phyloP scores from a whole-genome alignment of 2,113 vertebrate species.

The Carassius carassius region DNA sequence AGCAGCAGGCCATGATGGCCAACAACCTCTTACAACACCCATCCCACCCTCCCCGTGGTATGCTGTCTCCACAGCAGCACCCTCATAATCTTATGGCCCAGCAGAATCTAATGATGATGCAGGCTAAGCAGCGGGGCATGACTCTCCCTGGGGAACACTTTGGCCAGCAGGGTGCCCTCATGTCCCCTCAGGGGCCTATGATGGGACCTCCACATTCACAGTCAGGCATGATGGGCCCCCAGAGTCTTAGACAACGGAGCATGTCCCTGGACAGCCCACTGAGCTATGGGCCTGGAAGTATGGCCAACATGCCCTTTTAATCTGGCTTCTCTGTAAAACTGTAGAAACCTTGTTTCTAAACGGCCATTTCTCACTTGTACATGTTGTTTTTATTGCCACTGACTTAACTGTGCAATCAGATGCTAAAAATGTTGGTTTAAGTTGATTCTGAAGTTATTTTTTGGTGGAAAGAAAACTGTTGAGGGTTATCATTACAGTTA shows the following conservation, averaged over 20 bases:
- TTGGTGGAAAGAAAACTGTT: constrained; percentile 57
- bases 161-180: constrained; percentile 84
- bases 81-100: constrained; percentile 85
- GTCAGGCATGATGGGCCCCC: constrained; percentile 90
- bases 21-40: constrained; percentile 80
- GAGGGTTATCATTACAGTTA: constrained; percentile 67
- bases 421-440: constrained; percentile 61
- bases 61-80: constrained; percentile 88
- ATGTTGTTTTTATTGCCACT: constrained; percentile 64
- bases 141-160: constrained; percentile 87
- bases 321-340: constrained; percentile 52
- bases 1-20: constrained; percentile 83
- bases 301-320: constrained; percentile 93
- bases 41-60: constrained; percentile 79
- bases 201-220: constrained; percentile 87
- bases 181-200: constrained; percentile 90
- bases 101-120: constrained; percentile 98
- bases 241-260: constrained; percentile 90
- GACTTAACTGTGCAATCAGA: constrained; percentile 58
- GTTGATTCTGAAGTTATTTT: constrained; percentile 61
- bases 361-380: constrained; percentile 59
- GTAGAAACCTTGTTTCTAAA: constrained; percentile 55
- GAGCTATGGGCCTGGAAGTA: constrained; percentile 87
- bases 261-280: constrained; percentile 93
- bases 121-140: constrained; percentile 90